These are phyloP conservation scores for Charadrius vociferus DNA, from an alignment of 2,113 vertebrate genomes.

Conservation along the genomic window DNA sequence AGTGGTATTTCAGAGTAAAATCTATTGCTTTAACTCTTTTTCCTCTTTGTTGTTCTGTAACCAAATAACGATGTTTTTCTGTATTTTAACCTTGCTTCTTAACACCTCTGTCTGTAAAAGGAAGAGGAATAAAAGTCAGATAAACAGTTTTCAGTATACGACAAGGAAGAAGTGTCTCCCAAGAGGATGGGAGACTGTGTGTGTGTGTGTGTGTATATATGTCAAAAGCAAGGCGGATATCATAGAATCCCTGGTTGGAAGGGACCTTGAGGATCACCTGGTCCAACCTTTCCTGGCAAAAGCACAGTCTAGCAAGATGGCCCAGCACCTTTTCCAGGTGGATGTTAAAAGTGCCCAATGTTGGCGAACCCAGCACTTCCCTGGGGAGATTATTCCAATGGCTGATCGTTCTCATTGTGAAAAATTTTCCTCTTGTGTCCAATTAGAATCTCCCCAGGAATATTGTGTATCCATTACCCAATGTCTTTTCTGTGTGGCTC, in stretches of 20 bases:
- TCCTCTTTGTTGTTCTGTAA: neutral
- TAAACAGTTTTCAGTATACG: neutral
- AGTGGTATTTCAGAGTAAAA: neutral
- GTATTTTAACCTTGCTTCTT: neutral
- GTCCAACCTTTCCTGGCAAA: neutral
- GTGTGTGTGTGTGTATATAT: rapidly evolving
- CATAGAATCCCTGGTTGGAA: neutral
- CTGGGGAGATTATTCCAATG: neutral
- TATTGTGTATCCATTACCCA: neutral
- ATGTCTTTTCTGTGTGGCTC: neutral
- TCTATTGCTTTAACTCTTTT: neutral
- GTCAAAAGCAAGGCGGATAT: neutral
- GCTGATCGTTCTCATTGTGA: neutral
- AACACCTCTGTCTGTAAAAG: neutral
- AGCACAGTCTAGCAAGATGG: neutral
- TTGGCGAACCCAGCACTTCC: neutral
- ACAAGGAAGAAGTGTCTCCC: neutral
- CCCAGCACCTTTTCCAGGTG: neutral
- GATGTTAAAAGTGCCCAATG: neutral
- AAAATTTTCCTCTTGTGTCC: neutral
- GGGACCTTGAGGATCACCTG: neutral
- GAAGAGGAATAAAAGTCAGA: neutral
- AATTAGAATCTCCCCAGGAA: neutral
- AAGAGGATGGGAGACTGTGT: neutral
- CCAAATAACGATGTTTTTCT: neutral